Evolutionary conservation across 2,888 invertebrate genomes (phyloP).

Genomic region (Balanococcus diminutus): DNA sequence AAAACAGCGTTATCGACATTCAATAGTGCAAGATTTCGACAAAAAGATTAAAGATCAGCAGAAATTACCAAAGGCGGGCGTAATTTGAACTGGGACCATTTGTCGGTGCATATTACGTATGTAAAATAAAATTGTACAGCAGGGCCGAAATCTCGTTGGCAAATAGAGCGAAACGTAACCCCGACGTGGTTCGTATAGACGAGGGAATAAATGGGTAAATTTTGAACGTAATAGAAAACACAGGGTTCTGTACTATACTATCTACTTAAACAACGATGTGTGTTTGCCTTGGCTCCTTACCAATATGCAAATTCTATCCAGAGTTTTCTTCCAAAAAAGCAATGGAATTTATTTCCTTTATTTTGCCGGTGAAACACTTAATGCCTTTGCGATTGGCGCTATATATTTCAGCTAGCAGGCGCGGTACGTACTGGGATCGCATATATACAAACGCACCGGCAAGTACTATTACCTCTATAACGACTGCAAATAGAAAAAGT

Average conservation of each 20-base stretch:
- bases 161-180: background rate
- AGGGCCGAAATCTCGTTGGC: background rate
- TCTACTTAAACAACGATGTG: conserved; percentile 23
- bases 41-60: background rate
- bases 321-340: conserved; percentile 34
- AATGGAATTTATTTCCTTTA: conserved; percentile 47
- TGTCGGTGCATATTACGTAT: background rate
- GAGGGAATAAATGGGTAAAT: background rate
- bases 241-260: background rate
- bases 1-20: background rate
- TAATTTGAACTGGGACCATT: background rate
- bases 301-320: conserved; percentile 44
- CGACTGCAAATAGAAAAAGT: background rate
- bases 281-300: conserved; percentile 45
- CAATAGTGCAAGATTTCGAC: background rate
- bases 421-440: background rate
- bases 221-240: conserved; percentile 21
- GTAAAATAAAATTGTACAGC: conserved; percentile 3
- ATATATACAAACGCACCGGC: background rate
- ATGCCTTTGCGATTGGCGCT: conserved; percentile 49
- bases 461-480: background rate
- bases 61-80: background rate
- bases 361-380: conserved; percentile 47
- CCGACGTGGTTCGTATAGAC: background rate
- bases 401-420: conserved; percentile 27